Percentiles rank a stretch among this genome's conserved stretches.
Conservation (phyloP, 1,140 invertebrate species). For the Ips nitidus region DNA sequence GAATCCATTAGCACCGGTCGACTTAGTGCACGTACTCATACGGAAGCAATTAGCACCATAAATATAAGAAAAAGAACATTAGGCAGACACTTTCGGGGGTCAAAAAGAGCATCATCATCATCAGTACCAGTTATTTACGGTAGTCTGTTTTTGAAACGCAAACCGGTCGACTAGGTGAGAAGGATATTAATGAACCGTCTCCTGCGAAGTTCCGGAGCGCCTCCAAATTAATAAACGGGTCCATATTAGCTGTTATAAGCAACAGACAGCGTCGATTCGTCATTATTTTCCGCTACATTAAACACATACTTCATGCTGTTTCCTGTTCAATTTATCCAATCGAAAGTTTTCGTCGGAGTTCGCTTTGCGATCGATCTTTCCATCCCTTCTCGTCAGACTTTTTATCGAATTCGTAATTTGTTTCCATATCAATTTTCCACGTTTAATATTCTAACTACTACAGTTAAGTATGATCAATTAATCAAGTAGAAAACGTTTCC, state of each 20-base stretch:
- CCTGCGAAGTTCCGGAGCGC: constrained; percentile 42
- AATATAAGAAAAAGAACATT: constrained; percentile 26
- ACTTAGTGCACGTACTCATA: not conserved
- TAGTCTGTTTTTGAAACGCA: constrained; percentile 52
- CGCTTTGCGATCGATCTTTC: constrained; percentile 29
- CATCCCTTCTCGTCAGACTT: constrained; percentile 7
- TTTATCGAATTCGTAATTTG: not conserved
- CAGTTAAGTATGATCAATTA: too few relatives aligned
- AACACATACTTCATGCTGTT: constrained; percentile 53
- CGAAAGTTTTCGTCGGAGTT: constrained; percentile 43
- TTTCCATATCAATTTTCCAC: too few relatives aligned
- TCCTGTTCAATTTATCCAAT: constrained; percentile 49
- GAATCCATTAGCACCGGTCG: too few relatives aligned
- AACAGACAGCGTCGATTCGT: constrained; percentile 55
- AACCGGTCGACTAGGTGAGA: constrained; percentile 45
- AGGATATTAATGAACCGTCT: constrained; percentile 51
- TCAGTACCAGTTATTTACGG: constrained; percentile 50
- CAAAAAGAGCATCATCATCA: constrained; percentile 39
- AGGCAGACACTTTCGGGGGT: constrained; percentile 14
- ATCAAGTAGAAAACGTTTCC: too few relatives aligned
- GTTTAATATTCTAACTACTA: too few relatives aligned
- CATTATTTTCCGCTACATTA: constrained; percentile 56
- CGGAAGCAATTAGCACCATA: constrained; percentile 21
- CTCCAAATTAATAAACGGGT: constrained; percentile 54
- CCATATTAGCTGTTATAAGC: constrained; percentile 54